Conservation (phyloP, 2,113 vertebrate genomes). For the Suncus etruscus region DNA sequence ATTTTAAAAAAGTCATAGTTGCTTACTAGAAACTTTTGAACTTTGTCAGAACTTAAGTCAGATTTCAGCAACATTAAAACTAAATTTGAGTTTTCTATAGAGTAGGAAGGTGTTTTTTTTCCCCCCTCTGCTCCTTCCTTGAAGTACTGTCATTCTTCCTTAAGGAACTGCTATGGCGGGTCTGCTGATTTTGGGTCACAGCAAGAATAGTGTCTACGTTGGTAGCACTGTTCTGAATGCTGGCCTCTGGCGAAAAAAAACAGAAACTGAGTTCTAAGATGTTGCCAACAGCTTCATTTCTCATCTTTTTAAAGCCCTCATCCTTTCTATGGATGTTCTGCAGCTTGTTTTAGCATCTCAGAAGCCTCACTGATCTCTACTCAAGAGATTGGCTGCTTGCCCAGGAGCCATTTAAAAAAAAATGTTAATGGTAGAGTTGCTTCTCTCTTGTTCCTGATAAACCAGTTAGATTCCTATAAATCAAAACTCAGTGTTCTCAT, state of each 20-base stretch:
- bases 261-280: constrained; percentile 40
- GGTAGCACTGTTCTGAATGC: background rate
- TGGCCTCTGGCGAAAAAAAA: background rate
- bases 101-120: background rate
- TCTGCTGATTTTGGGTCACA: background rate
- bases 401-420: constrained; percentile 40
- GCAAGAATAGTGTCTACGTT: background rate
- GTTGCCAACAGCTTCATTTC: background rate
- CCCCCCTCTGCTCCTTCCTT: constrained; percentile 25
- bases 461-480: constrained; percentile 19
- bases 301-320: background rate
- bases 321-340: background rate
- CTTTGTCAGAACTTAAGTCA: background rate
- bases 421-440: constrained; percentile 18
- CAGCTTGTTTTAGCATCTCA: constrained; percentile 10
- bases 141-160: constrained; percentile 3
- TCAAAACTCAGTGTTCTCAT: constrained; percentile 13
- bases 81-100: constrained; percentile 5
- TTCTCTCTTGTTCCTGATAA: constrained; percentile 34
- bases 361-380: constrained; percentile 43
- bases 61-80: background rate
- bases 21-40: constrained; percentile 15
- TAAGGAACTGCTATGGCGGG: background rate
- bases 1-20: background rate
- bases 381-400: constrained; percentile 42